These are phyloP conservation scores for Drosophila takahashii DNA, from an alignment of 1,140 invertebrate genomes.

Conservation along the genomic window DNA sequence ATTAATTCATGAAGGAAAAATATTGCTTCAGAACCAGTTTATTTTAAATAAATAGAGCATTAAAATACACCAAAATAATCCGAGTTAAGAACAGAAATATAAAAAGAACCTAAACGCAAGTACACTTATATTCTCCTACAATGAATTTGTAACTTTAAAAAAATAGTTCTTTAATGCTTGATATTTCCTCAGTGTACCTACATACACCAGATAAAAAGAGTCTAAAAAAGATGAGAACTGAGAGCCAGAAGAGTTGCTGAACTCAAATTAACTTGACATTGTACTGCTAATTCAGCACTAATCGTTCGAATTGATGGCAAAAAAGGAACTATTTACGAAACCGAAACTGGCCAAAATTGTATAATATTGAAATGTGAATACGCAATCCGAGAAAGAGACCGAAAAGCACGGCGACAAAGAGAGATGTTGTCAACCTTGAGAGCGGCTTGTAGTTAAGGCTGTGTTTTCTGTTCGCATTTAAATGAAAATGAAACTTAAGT, in stretches of 20 bases:
- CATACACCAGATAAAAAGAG: background rate
- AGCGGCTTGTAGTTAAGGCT: constrained; percentile 36
- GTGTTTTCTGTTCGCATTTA: constrained; percentile 62
- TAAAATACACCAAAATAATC: too few relatives aligned
- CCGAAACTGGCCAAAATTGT: constrained; percentile 19
- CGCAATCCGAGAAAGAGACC: constrained; percentile 36
- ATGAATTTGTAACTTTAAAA: background rate
- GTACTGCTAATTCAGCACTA: constrained; percentile 66
- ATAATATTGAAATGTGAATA: constrained; percentile 55
- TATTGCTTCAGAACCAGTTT: too few relatives aligned
- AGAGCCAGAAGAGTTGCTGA: constrained; percentile 4
- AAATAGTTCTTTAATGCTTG: background rate
- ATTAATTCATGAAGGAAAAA: background rate
- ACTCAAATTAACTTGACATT: constrained; percentile 59
- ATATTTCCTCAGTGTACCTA: constrained; percentile 3
- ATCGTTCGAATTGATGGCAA: constrained; percentile 65
- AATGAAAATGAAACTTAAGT: constrained; percentile 71
- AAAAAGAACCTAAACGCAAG: background rate
- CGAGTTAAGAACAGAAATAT: too few relatives aligned
- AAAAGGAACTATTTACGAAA: constrained; percentile 52
- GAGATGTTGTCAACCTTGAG: constrained; percentile 67
- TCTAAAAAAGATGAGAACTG: background rate
- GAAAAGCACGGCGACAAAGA: constrained; percentile 11
- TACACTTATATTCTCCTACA: background rate
- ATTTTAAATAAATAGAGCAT: too few relatives aligned